Percentiles rank a stretch among this genome's conserved stretches.
phyloP scores from a whole-genome alignment of 1,140 invertebrate genomes.

The Philopotamus ludificatus region DNA sequence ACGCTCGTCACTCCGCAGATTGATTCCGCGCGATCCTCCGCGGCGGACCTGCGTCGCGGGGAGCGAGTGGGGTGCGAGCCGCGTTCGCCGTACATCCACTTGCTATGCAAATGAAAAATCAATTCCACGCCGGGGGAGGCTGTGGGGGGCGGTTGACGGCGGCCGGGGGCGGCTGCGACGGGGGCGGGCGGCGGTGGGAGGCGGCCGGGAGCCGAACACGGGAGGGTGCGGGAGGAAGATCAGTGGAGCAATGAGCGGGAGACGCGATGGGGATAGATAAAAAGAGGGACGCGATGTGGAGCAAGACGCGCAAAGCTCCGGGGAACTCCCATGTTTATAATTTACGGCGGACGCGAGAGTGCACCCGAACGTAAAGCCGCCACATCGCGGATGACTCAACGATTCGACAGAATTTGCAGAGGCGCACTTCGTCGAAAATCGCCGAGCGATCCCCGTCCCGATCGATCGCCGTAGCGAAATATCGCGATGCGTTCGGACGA shows the following conservation, averaged over 20 bases:
- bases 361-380: no score
- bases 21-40: not conserved
- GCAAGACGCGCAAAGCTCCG: no score
- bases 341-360: no score
- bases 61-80: not conserved
- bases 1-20: not conserved
- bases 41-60: not conserved
- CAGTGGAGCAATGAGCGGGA: no score
- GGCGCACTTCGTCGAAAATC: no score
- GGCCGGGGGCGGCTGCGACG: not conserved
- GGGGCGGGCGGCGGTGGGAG: not conserved
- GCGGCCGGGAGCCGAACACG: not conserved
- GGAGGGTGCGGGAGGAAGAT: not conserved
- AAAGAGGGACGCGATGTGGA: no score
- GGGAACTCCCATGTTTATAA: no score
- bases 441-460: not conserved
- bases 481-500: no score
- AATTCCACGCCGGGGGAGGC: slow-evolving; percentile 25
- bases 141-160: not conserved
- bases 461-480: no score
- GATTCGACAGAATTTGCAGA: no score
- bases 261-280: no score
- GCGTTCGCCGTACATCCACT: slow-evolving; percentile 19
- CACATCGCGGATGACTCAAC: no score
- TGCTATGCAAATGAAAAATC: slow-evolving; percentile 42